Percentiles rank a stretch among this genome's conserved stretches.
Evolutionary conservation across 2,113 vertebrate species (phyloP).

Genomic region (Spilogale gracilis): DNA sequence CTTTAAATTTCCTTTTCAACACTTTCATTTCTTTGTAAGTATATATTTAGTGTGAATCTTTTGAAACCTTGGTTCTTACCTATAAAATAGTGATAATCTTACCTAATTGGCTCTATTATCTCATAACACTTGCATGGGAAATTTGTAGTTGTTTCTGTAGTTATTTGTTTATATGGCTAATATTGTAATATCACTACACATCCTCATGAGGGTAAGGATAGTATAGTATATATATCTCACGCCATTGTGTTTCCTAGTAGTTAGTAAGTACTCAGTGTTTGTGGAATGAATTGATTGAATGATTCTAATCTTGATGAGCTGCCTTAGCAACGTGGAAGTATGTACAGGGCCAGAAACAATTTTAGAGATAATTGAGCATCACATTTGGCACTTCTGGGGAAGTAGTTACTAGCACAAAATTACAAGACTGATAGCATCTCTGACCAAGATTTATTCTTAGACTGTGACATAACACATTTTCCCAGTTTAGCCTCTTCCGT

Average conservation of each 20-base stretch:
- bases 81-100: conserved; percentile 7
- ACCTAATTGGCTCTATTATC: not conserved
- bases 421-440: not conserved
- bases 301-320: not conserved
- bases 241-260: not conserved
- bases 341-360: not conserved
- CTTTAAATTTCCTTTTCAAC: not conserved
- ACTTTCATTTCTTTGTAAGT: not conserved
- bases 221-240: not conserved
- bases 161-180: not conserved
- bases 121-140: not conserved
- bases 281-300: not conserved
- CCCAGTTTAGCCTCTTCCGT: not conserved
- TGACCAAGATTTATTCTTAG: not conserved
- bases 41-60: not conserved
- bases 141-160: not conserved
- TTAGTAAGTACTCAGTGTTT: not conserved
- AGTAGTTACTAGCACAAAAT: not conserved
- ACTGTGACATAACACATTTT: not conserved
- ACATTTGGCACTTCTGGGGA: not conserved
- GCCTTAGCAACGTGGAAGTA: not conserved
- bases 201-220: not conserved
- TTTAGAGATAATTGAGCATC: not conserved
- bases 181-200: not conserved
- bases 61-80: not conserved